A percentile compares a stretch with the other conserved stretches of the same genome.
Evolutionary conservation across 2,888 invertebrate species (phyloP).

Genomic region (Acronicta leporina): DNA sequence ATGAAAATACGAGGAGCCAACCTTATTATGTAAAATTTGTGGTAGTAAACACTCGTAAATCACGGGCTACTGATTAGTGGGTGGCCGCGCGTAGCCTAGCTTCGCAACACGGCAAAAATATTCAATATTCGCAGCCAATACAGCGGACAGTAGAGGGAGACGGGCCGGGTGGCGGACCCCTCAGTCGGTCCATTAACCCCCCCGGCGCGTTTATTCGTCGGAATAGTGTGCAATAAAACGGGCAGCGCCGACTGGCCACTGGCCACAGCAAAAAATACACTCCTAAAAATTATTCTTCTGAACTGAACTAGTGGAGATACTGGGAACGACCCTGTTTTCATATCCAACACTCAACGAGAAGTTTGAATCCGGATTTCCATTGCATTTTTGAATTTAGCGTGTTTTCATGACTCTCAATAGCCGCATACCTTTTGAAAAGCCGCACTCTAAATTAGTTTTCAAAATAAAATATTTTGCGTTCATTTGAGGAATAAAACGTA

Average conservation of each 20-base stretch:
- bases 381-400: slow-evolving; percentile 63
- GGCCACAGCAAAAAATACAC: slow-evolving; percentile 83
- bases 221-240: slow-evolving; percentile 88
- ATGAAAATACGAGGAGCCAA: slow-evolving; percentile 17
- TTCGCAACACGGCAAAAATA: slow-evolving; percentile 80
- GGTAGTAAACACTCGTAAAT: slow-evolving; percentile 62
- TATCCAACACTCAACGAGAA: slow-evolving; percentile 43
- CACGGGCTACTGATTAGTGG: slow-evolving; percentile 79
- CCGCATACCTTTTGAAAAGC: slow-evolving; percentile 50
- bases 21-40: slow-evolving; percentile 54
- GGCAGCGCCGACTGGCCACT: slow-evolving; percentile 76
- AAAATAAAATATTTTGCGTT: slow-evolving; percentile 37
- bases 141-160: slow-evolving; percentile 59
- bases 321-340: slow-evolving; percentile 48
- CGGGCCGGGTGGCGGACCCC: slow-evolving; percentile 47
- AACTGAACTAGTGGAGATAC: slow-evolving; percentile 63
- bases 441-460: slow-evolving; percentile 48
- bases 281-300: slow-evolving; percentile 80
- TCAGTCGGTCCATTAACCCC: slow-evolving; percentile 80
- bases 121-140: slow-evolving; percentile 83
- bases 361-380: slow-evolving; percentile 56
- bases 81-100: slow-evolving; percentile 66
- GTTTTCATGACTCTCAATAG: slow-evolving; percentile 61
- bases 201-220: slow-evolving; percentile 81
- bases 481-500: slow-evolving; percentile 36